Evolutionary conservation across 2,888 invertebrate species (phyloP), one percentile per base, ranked within the genome.

Genomic region (Pyrgus malvae): DNA sequence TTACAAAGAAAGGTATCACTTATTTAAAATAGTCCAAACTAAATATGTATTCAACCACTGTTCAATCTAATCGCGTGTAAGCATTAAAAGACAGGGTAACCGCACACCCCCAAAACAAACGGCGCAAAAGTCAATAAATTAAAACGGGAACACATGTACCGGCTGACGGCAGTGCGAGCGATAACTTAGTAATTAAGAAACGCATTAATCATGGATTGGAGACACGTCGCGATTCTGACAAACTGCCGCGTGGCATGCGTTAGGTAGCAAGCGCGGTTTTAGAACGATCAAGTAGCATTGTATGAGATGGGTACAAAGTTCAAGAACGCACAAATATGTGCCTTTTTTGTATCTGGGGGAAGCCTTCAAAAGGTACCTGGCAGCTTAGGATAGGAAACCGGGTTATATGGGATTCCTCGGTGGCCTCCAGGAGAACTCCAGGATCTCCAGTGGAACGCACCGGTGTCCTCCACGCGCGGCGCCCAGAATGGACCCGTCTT

Each of bases 131-230:
- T 85, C 84, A 80, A 89, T 86, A 87, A 87, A 88, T 88, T 86
- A 85, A 71, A 67, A 67, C 72, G 59, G 72, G 78, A 83, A 85
- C 88, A 87, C 84, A 87, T 87, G 86, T 80, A 82, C 56, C 71
- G 75, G 70, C 72, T 68, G 70, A 64, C 70, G 64, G 64, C 56
- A 14, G 17, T 6, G 35, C 46, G 58, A 74, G 70, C 80, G 82
- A 82, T 85, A 83, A 83, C 83, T 87, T 83, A 73, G 86, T 88
- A 90, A 90, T 90, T 89, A 90, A 87, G 88, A 86, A 86, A 85
- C 62, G 68, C 88, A 90, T 90, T 89, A 86, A 90, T 90, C 89
- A 88, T 70, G 70, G 73, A 80, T 86, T 75, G 78, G n/a, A n/a
- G n/a, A n/a, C n/a, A n/a, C n/a, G n/a, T n/a, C n/a, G n/a, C 82